Evolutionary conservation across 2,888 invertebrate species (phyloP).

Genomic region (Fissipunctia ypsillon): DNA sequence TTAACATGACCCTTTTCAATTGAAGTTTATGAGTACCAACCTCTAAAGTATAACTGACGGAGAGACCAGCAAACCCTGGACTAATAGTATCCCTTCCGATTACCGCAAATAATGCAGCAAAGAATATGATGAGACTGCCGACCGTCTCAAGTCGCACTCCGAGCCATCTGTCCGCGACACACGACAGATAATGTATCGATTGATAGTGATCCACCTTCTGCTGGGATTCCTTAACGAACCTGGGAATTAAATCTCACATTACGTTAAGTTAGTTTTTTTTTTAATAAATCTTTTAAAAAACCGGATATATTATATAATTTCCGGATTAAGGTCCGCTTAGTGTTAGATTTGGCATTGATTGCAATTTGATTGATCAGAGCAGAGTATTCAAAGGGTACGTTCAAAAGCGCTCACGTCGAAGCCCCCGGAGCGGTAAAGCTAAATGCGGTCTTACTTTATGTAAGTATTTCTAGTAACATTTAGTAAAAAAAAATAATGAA

Average conservation of each 20-base stretch:
- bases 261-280: neutral
- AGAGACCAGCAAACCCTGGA: slow-evolving; percentile 96
- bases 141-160: slow-evolving; percentile 98
- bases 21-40: slow-evolving; percentile 78
- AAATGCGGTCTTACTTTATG: neutral
- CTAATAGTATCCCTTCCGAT: slow-evolving; percentile 92
- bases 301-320: no score
- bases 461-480: neutral
- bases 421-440: neutral
- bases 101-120: slow-evolving; percentile 98
- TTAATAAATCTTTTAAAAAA: no score
- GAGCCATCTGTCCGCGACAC: slow-evolving; percentile 98
- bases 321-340: neutral
- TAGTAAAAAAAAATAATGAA: neutral
- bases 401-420: neutral
- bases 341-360: neutral
- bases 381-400: neutral
- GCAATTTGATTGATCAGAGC: no score
- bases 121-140: slow-evolving; percentile 98
- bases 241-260: slow-evolving; percentile 65
- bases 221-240: slow-evolving; percentile 97
- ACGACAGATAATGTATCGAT: slow-evolving; percentile 97
- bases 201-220: slow-evolving; percentile 97
- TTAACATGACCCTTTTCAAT: neutral
- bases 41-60: slow-evolving; percentile 96